These are phyloP conservation scores for Dione vanillae DNA, from an alignment of 2,888 invertebrate species.

Conservation along the genomic window DNA sequence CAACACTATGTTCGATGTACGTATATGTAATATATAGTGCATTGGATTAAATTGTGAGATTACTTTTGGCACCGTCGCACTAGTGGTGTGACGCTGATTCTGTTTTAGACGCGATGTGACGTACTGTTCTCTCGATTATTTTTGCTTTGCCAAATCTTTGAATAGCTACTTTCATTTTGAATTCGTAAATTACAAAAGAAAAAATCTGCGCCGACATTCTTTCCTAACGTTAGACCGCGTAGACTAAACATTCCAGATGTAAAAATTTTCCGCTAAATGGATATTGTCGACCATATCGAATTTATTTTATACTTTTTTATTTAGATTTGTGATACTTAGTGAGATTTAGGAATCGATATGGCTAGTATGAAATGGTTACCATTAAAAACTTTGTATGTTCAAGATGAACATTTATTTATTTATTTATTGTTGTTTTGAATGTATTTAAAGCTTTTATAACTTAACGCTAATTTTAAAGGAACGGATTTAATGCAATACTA, in stretches of 20 bases:
- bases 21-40: background rate
- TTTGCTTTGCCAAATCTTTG: constrained; percentile 37
- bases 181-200: constrained; percentile 11
- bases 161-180: constrained; percentile 15
- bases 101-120: constrained; percentile 43
- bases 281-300: constrained; percentile 10
- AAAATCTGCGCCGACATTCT: background rate
- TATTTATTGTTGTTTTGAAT: constrained; percentile 29
- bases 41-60: constrained; percentile 28
- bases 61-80: constrained; percentile 37
- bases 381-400: background rate
- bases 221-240: background rate
- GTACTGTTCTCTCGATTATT: constrained; percentile 34
- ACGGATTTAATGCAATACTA: constrained; percentile 30
- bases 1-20: no score
- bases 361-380: background rate
- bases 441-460: constrained; percentile 24
- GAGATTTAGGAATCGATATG: constrained; percentile 21
- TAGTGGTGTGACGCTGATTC: constrained; percentile 39
- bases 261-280: background rate
- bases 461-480: constrained; percentile 30
- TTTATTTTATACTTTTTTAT: constrained; percentile 21
- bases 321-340: constrained; percentile 23
- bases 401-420: constrained; percentile 24
- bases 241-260: constrained; percentile 22